Evolutionary conservation across 2,888 invertebrate genomes (phyloP).

Genomic region (Mechanitis messenoides): DNA sequence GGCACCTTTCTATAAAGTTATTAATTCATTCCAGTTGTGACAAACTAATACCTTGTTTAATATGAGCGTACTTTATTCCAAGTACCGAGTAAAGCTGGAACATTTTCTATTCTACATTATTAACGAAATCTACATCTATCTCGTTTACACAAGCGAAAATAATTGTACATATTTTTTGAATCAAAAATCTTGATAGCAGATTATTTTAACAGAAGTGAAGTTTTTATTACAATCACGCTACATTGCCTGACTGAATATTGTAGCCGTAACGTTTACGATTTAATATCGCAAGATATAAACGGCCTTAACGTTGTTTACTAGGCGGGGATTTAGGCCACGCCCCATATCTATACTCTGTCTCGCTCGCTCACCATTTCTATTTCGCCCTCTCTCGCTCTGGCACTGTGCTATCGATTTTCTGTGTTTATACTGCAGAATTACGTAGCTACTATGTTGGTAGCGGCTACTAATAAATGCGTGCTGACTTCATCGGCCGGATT

Average conservation of each 20-base stretch:
- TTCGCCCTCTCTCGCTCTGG: slow-evolving; percentile 35
- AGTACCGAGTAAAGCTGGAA: slow-evolving; percentile 3
- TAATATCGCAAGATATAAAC: slow-evolving; percentile 26
- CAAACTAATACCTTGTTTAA: slow-evolving; percentile 10
- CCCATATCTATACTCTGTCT: slow-evolving; percentile 49
- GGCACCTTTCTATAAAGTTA: too few relatives aligned
- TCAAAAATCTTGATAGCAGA: slow-evolving; percentile 19
- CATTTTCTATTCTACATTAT: slow-evolving; percentile 10
- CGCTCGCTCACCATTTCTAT: slow-evolving; percentile 37
- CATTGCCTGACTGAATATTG: slow-evolving; percentile 23
- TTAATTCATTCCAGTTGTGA: background rate
- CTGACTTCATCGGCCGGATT: slow-evolving; percentile 48
- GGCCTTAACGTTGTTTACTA: slow-evolving; percentile 38
- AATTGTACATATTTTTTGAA: slow-evolving; percentile 5
- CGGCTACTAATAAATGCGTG: slow-evolving; percentile 40
- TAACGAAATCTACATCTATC: background rate
- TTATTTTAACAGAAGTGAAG: slow-evolving; percentile 18
- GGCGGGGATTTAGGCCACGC: slow-evolving; percentile 59
- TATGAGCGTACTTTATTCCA: slow-evolving; percentile 4
- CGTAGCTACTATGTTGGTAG: slow-evolving; percentile 38
- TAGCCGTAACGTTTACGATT: slow-evolving; percentile 25
- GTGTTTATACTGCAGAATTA: slow-evolving; percentile 66
- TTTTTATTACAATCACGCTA: slow-evolving; percentile 24
- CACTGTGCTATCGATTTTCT: slow-evolving; percentile 30
- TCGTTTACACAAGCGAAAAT: too few relatives aligned